A percentile compares a stretch with the other conserved stretches of the same genome.
These are phyloP conservation scores for Achlya flavicornis DNA, from an alignment of 2,888 invertebrate genomes.

Conservation along the genomic window DNA sequence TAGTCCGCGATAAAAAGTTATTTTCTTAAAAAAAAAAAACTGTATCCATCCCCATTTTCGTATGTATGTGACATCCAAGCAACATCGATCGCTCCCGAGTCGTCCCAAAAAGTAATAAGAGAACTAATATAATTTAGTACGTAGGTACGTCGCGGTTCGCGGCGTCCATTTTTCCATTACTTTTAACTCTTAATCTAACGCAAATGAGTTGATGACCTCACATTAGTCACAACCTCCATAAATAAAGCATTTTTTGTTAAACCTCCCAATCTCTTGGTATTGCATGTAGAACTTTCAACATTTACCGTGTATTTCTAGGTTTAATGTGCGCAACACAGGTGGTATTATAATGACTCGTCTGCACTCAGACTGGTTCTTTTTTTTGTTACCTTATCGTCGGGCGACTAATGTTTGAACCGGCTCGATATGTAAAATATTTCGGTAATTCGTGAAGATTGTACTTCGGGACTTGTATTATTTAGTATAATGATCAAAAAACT, in stretches of 20 bases:
- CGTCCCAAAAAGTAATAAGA: not conserved
- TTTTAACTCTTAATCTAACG: not conserved
- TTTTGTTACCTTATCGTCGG: slow-evolving; percentile 15
- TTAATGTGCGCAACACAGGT: slow-evolving; percentile 20
- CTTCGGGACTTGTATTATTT: not conserved
- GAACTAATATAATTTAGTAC: not conserved
- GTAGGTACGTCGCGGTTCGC: no score
- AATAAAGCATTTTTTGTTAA: not conserved
- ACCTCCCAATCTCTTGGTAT: not conserved
- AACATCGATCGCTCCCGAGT: not conserved
- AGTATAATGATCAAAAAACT: not conserved
- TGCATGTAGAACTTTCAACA: not conserved
- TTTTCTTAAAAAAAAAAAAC: no score
- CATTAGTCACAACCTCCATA: not conserved
- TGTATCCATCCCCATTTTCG: no score
- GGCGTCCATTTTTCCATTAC: not conserved
- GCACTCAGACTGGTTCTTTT: slow-evolving; percentile 25
- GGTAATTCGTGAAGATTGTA: not conserved
- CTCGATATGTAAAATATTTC: slow-evolving; percentile 2
- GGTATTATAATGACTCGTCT: slow-evolving; percentile 32
- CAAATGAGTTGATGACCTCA: not conserved
- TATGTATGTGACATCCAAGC: no score
- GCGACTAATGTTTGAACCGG: slow-evolving; percentile 2
- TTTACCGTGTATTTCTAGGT: slow-evolving; percentile 14
- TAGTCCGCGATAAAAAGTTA: not conserved